Percentiles rank a stretch among this genome's conserved stretches.
These are phyloP conservation scores for Patella ulyssiponensis DNA, from an alignment of 2,888 invertebrate species.

Conservation along the genomic window DNA sequence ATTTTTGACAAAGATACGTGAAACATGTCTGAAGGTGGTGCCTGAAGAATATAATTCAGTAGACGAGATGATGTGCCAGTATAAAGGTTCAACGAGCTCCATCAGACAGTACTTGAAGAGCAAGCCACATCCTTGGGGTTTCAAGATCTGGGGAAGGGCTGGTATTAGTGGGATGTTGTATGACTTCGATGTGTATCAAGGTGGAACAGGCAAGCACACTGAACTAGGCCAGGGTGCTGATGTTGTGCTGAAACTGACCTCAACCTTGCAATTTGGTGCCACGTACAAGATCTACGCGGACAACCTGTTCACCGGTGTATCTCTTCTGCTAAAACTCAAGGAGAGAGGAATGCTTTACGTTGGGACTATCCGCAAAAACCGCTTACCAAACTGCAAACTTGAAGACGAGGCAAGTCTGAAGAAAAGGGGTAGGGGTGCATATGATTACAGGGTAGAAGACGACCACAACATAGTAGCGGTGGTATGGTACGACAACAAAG, in stretches of 20 bases:
- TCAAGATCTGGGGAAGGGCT: slow-evolving; percentile 28
- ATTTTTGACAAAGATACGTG: slow-evolving; percentile 28
- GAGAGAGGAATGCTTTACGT: background rate
- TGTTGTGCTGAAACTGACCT: slow-evolving; percentile 22
- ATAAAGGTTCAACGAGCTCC: slow-evolving; percentile 46
- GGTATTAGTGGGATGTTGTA: slow-evolving; percentile 26
- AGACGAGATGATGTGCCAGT: slow-evolving; percentile 62
- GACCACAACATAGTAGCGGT: background rate
- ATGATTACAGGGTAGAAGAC: background rate
- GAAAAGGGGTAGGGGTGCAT: background rate
- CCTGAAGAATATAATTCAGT: slow-evolving; percentile 54
- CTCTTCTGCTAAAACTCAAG: background rate
- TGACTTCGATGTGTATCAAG: slow-evolving; percentile 33
- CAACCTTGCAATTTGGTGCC: background rate
- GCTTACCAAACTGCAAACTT: background rate
- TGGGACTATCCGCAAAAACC: background rate
- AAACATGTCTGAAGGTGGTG: slow-evolving; percentile 43
- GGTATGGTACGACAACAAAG: background rate
- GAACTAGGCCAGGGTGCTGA: slow-evolving; percentile 27
- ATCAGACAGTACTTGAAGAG: slow-evolving; percentile 34
- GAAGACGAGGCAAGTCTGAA: background rate
- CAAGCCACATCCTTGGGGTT: slow-evolving; percentile 32
- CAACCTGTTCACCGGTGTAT: slow-evolving; percentile 20
- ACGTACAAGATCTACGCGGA: slow-evolving; percentile 33
- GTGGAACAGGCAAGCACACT: background rate